phyloP scores from a whole-genome alignment of 2,888 invertebrate genomes.

The Girardia tigrina region DNA sequence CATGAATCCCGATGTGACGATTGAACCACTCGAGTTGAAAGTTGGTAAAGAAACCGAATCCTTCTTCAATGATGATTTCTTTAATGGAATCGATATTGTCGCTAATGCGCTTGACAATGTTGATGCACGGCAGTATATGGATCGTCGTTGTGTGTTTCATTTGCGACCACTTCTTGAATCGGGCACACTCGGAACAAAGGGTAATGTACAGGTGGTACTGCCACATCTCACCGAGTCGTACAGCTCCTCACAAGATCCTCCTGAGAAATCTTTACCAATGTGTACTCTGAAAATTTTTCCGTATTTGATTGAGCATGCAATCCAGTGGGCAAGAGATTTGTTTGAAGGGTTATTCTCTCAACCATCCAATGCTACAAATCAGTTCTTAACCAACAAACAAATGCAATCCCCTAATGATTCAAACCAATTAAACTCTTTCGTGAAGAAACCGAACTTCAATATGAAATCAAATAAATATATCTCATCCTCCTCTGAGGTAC shows the following conservation, averaged over 20 bases:
- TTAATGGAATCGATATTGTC: conserved; percentile 42
- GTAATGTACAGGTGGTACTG: conserved; percentile 50
- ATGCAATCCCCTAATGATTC: conserved; percentile 67
- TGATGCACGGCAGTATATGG: conserved; percentile 49
- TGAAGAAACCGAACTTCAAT: too few relatives aligned
- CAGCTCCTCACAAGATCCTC: conserved; percentile 48
- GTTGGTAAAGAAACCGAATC: conserved; percentile 58
- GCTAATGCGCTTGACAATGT: conserved; percentile 51
- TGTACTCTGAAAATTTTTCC: conserved; percentile 52
- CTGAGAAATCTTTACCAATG: conserved; percentile 47
- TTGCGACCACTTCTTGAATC: conserved; percentile 49
- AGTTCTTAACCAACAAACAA: too few relatives aligned
- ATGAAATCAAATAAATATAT: too few relatives aligned
- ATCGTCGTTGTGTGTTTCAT: conserved; percentile 49
- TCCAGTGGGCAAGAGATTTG: conserved; percentile 52
- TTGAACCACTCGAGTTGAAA: conserved; percentile 49
- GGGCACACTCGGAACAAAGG: conserved; percentile 51
- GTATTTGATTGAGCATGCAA: conserved; percentile 50
- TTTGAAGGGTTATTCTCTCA: too few relatives aligned
- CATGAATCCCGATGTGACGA: conserved; percentile 47
- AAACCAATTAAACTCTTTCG: too few relatives aligned
- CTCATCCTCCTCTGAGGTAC: too few relatives aligned
- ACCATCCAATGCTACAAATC: too few relatives aligned
- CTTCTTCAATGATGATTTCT: conserved; percentile 46
- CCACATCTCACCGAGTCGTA: conserved; percentile 51